A percentile compares a stretch with the other conserved stretches of the same genome.
These are phyloP conservation scores for Scaptomyza hsui DNA, from an alignment of 1,140 invertebrate species.

Conservation along the genomic window DNA sequence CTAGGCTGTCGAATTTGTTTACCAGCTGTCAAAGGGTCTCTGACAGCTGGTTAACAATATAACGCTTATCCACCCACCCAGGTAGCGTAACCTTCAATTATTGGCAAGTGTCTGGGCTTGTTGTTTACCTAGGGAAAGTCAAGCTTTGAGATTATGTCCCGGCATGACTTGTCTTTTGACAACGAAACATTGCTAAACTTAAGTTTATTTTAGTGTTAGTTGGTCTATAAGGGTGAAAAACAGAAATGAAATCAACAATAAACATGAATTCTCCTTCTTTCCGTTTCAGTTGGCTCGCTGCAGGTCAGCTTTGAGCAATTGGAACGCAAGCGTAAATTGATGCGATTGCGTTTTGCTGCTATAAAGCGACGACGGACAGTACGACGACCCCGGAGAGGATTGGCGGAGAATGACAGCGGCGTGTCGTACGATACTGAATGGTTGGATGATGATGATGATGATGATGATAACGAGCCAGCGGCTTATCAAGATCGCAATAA, in stretches of 20 bases:
- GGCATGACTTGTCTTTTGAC: not conserved
- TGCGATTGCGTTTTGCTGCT: slow-evolving; percentile 23
- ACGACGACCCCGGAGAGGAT: not conserved
- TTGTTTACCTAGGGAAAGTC: slow-evolving; percentile 45
- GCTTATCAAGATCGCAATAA: slow-evolving; percentile 3
- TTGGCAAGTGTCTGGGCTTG: slow-evolving; percentile 51
- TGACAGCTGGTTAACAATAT: slow-evolving; percentile 34
- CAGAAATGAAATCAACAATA: too few relatives aligned
- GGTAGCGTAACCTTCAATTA: slow-evolving; percentile 51
- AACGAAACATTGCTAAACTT: not conserved
- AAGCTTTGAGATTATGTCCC: slow-evolving; percentile 3
- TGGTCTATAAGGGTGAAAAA: too few relatives aligned
- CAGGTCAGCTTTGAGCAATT: slow-evolving; percentile 34
- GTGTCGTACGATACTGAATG: slow-evolving; percentile 35
- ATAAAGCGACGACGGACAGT: slow-evolving; percentile 40
- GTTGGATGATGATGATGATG: slow-evolving; percentile 31
- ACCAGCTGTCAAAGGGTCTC: slow-evolving; percentile 49
- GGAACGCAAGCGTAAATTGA: slow-evolving; percentile 54
- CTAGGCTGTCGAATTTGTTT: slow-evolving; percentile 51
- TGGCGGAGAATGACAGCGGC: slow-evolving; percentile 29
- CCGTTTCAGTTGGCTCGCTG: slow-evolving; percentile 36
- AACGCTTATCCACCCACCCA: not conserved
- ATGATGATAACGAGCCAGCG: slow-evolving; percentile 14
- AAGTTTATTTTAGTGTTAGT: not conserved
- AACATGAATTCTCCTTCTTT: slow-evolving; percentile 1